Conservation (phyloP, 2,888 invertebrate genomes). For the Venusia cambrica region DNA sequence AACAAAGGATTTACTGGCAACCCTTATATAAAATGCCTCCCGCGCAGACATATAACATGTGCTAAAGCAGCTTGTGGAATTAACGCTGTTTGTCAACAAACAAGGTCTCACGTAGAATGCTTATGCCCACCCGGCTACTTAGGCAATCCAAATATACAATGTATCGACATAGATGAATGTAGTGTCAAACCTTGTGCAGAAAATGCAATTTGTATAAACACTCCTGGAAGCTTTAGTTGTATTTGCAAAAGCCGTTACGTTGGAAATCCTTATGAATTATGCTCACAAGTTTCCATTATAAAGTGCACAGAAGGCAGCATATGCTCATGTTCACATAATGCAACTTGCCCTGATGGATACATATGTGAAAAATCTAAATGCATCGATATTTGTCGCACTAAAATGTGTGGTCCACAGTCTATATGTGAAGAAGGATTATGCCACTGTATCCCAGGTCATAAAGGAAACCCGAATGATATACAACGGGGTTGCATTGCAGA, state of each 20-base stretch:
- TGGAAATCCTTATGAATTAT: constrained; percentile 93
- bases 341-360: constrained; percentile 89
- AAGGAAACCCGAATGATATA: constrained; percentile 87
- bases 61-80: constrained; percentile 86
- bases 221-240: constrained; percentile 93
- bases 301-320: constrained; percentile 85
- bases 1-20: constrained; percentile 92
- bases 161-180: constrained; percentile 93
- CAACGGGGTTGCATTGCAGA: constrained; percentile 86
- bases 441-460: constrained; percentile 88
- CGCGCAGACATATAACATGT: constrained; percentile 86
- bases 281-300: constrained; percentile 85
- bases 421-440: constrained; percentile 90
- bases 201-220: constrained; percentile 94
- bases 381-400: constrained; percentile 87
- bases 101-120: constrained; percentile 88
- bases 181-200: constrained; percentile 88
- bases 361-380: constrained; percentile 88
- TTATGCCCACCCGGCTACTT: constrained; percentile 90
- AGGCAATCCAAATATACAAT: constrained; percentile 93
- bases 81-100: constrained; percentile 90
- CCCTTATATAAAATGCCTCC: constrained; percentile 91
- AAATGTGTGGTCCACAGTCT: constrained; percentile 90
- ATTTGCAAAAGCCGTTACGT: constrained; percentile 91
- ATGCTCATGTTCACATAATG: constrained; percentile 86